Evolutionary conservation across 2,797 vertebrate species (phyloP).

Genomic region (Rhinatrema bivittatum): DNA sequence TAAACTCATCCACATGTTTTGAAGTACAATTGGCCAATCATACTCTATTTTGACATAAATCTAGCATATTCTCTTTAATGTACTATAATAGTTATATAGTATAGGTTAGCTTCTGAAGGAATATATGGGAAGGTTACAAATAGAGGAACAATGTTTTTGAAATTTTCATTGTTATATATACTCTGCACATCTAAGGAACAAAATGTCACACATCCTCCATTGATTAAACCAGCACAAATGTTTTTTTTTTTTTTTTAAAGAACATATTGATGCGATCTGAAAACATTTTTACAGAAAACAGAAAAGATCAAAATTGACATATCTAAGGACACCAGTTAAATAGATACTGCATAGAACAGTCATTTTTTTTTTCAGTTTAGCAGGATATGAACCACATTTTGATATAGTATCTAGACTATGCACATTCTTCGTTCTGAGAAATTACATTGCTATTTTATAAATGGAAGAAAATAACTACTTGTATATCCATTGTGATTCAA

Average conservation of each 20-base stretch:
- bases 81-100: too few species aligned
- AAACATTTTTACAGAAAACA: constrained; percentile 8
- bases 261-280: constrained; percentile 9
- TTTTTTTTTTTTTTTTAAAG: not conserved
- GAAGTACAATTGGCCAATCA: too few species aligned
- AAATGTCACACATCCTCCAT: too few species aligned
- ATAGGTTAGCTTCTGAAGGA: too few species aligned
- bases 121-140: too few species aligned
- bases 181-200: too few species aligned
- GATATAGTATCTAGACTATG: constrained; percentile 37
- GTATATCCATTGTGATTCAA: constrained; percentile 43
- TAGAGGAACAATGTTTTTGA: too few species aligned
- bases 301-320: constrained; percentile 40
- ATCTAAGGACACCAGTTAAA: constrained; percentile 28
- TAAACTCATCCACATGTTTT: too few species aligned
- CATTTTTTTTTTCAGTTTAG: constrained; percentile 35
- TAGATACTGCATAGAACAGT: constrained; percentile 28
- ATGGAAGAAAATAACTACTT: constrained; percentile 47
- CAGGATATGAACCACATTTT: constrained; percentile 26
- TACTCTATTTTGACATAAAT: too few species aligned
- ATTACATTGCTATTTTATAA: constrained; percentile 50
- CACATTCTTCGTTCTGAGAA: constrained; percentile 47
- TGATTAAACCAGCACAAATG: too few species aligned
- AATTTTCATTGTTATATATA: too few species aligned
- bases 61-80: too few species aligned